These are phyloP conservation scores for Picathartes gymnocephalus DNA, from an alignment of 2,113 vertebrate genomes.

Conservation along the genomic window DNA sequence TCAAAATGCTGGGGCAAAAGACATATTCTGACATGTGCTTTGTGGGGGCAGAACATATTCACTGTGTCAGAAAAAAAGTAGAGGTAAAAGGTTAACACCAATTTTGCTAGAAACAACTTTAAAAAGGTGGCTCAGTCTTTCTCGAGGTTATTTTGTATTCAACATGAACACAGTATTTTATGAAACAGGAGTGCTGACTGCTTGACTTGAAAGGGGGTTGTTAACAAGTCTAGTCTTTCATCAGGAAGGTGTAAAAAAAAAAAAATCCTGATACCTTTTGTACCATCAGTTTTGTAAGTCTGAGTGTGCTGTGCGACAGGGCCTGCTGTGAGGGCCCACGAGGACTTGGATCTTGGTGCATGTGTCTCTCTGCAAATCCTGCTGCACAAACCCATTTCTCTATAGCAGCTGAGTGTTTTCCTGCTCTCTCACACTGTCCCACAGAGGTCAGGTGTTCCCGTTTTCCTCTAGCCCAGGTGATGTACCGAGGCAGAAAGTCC, in stretches of 20 bases:
- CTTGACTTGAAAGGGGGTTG: not conserved
- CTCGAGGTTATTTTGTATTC: not conserved
- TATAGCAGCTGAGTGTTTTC: not conserved
- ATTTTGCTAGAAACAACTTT: not conserved
- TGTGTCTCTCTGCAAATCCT: not conserved
- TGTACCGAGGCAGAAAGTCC: not conserved
- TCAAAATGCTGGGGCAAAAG: not conserved
- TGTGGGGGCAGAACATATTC: not conserved
- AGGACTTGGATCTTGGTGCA: fast-evolving
- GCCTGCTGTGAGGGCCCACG: not conserved
- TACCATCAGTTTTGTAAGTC: not conserved
- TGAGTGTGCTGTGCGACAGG: not conserved
- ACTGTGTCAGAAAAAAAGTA: not conserved
- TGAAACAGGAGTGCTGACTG: not conserved
- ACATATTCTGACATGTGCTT: not conserved
- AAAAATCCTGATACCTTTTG: not conserved
- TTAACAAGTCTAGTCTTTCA: not conserved
- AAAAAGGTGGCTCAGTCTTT: not conserved
- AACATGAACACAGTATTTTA: not conserved
- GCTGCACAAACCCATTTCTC: not conserved
- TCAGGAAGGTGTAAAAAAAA: not conserved
- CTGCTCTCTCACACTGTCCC: not conserved
- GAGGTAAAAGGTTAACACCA: not conserved
- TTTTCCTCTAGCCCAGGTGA: not conserved
- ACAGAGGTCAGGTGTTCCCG: not conserved